Base-by-base conservation (phyloP, 2,797 vertebrate genomes). In the Monodelphis domestica region DNA sequence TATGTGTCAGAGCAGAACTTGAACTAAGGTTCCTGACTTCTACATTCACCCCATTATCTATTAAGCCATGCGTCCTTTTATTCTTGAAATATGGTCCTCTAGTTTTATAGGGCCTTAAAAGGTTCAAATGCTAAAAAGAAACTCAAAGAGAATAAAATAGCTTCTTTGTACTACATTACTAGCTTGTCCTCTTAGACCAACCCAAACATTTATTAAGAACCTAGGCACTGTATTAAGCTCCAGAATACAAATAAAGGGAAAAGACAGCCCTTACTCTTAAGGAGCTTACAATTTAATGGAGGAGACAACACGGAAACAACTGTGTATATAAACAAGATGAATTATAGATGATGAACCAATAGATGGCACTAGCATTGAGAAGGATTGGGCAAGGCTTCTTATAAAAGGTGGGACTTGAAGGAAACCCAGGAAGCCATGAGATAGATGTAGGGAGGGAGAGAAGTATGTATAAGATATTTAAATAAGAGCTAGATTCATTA, bases 401-500 rank as follows among this genome's bases (percentile, higher is more conserved):
- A 33, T 38, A n/a, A 33, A 70, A 70, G 14, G 33, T 70, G 59
- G 33, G 33, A 15, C 33, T 70, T 70, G 14, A 70, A 70, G n/a
- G 59, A 38, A 70, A 5, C n/a, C n/a, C n/a, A n/a, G n/a, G n/a
- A n/a, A n/a, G n/a, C 5, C 15, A 70, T n/a, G 33, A 70, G 15
- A 33, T 6, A n/a, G 30, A n/a, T 33, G 38, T 29, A 78, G 38
- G 17, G 17, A 78, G n/a, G 63, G 21, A 26, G 38, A 84, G 38
- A 59, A 59, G 26, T 84, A 10, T 45, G 7, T 45, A 45, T 38
- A 21, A 38, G 59, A 24, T 38, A 54, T 53, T 3, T 95, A 90
- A 95, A 95, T 95, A 96, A 92, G 28, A 91, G 88, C 30, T 87
- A 4, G 88, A 89, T 90, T 95, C 93, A 95, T 95, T 96, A 93